phyloP scores from a whole-genome alignment of 1,140 invertebrate species.

The Hyles euphorbiae region DNA sequence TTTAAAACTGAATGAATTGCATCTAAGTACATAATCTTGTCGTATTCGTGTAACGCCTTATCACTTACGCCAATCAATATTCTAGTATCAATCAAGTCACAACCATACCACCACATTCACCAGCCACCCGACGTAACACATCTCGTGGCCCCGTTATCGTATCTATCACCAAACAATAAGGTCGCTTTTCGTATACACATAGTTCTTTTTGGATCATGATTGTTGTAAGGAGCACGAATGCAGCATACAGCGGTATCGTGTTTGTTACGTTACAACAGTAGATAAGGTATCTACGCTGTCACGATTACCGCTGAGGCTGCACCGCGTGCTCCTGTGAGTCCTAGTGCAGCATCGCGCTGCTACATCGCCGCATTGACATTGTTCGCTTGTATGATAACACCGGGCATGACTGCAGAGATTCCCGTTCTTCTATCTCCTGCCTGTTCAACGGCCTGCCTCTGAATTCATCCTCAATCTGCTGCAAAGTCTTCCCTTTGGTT shows the following conservation, averaged over 20 bases:
- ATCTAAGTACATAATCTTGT: too few species aligned
- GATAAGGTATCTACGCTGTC: neutral
- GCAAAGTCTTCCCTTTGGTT: conserved; percentile 50
- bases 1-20: too few species aligned
- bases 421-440: conserved; percentile 32
- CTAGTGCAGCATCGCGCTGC: conserved; percentile 6
- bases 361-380: conserved; percentile 22
- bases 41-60: too few species aligned
- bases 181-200: neutral
- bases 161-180: conserved; percentile 2
- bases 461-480: conserved; percentile 56
- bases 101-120: neutral
- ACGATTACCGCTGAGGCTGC: too few species aligned
- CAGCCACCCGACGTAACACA: neutral
- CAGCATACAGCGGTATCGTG: conserved; percentile 3
- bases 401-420: conserved; percentile 30
- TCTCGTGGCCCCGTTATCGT: neutral
- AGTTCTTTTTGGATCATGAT: neutral
- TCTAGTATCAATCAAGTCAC: conserved; percentile 4
- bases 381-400: conserved; percentile 34
- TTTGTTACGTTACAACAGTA: neutral
- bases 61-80: neutral
- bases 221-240: neutral
- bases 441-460: conserved; percentile 33
- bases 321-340: neutral